These are phyloP conservation scores for Ceratitis capitata DNA, from an alignment of 1,140 invertebrate species.

Conservation along the genomic window DNA sequence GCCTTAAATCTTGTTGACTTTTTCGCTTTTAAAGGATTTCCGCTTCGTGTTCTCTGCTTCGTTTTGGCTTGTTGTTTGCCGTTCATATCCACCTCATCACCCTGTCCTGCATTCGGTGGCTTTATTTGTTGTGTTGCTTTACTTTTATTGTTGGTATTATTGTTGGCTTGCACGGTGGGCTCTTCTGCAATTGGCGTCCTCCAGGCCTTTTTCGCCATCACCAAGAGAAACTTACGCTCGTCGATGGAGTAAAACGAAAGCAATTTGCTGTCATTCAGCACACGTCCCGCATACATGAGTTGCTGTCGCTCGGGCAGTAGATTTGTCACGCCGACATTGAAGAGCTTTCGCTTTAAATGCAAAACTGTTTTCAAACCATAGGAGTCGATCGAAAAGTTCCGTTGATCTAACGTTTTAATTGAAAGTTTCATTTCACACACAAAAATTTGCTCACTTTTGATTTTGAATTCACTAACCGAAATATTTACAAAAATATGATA, in stretches of 20 bases:
- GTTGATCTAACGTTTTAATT: constrained; percentile 56
- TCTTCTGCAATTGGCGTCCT: background rate
- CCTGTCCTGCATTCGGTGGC: background rate
- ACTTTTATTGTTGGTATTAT: background rate
- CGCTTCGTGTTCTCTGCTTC: background rate
- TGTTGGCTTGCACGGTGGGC: constrained; percentile 42
- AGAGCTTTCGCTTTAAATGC: constrained; percentile 50
- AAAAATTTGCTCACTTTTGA: background rate
- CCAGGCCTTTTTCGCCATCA: constrained; percentile 48
- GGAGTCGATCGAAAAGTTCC: constrained; percentile 50
- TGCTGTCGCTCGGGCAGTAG: constrained; percentile 51
- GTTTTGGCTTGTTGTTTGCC: background rate
- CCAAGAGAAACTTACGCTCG: constrained; percentile 53
- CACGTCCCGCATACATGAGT: constrained; percentile 56
- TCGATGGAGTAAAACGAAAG: constrained; percentile 50
- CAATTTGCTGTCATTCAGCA: constrained; percentile 51
- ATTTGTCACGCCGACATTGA: constrained; percentile 45
- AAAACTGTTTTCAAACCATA: constrained; percentile 47
- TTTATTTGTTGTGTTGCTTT: constrained; percentile 1
- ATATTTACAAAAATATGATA: background rate
- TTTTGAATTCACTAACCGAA: constrained; percentile 6
- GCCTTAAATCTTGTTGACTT: background rate
- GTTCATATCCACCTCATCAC: background rate
- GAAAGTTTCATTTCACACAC: constrained; percentile 52
- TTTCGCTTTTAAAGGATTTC: background rate